Conservation (phyloP, 2,888 invertebrate species). For the Polia nebulosa region DNA sequence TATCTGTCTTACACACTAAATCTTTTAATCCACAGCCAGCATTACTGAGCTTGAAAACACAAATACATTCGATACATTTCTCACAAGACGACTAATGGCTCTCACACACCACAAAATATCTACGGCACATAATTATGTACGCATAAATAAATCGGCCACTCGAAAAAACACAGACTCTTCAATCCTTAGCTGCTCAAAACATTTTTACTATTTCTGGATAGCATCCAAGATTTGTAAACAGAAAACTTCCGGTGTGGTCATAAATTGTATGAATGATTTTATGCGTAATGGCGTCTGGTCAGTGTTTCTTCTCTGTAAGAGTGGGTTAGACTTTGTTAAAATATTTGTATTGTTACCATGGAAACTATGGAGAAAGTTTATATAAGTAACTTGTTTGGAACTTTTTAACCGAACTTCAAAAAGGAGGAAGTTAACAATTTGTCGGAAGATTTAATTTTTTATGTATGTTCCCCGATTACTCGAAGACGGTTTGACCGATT, state of each 20-base stretch:
- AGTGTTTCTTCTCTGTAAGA: slow-evolving; percentile 46
- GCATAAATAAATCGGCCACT: slow-evolving; percentile 35
- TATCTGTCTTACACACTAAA: slow-evolving; percentile 13
- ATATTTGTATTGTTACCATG: slow-evolving; percentile 49
- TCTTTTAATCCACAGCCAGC: slow-evolving; percentile 9
- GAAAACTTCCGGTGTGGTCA: slow-evolving; percentile 59
- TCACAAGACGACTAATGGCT: neutral
- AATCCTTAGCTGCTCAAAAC: slow-evolving; percentile 41
- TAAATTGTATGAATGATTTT: slow-evolving; percentile 60
- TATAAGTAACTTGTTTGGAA: no score
- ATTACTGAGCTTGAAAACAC: slow-evolving; percentile 22
- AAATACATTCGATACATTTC: slow-evolving; percentile 21
- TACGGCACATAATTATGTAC: slow-evolving; percentile 14
- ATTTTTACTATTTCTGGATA: slow-evolving; percentile 63
- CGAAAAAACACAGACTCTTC: slow-evolving; percentile 47
- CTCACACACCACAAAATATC: neutral
- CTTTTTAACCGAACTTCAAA: no score
- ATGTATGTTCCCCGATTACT: no score
- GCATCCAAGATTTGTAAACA: slow-evolving; percentile 66
- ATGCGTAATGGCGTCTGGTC: slow-evolving; percentile 45
- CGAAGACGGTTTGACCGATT: no score
- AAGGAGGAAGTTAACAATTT: no score
- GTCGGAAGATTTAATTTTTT: no score
- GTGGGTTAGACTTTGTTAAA: slow-evolving; percentile 37
- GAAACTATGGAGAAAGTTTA: slow-evolving; percentile 25